Evolutionary conservation across 1,140 invertebrate species (phyloP), one percentile per base, ranked within the genome.

Genomic region (Sycophaga agraensis): DNA sequence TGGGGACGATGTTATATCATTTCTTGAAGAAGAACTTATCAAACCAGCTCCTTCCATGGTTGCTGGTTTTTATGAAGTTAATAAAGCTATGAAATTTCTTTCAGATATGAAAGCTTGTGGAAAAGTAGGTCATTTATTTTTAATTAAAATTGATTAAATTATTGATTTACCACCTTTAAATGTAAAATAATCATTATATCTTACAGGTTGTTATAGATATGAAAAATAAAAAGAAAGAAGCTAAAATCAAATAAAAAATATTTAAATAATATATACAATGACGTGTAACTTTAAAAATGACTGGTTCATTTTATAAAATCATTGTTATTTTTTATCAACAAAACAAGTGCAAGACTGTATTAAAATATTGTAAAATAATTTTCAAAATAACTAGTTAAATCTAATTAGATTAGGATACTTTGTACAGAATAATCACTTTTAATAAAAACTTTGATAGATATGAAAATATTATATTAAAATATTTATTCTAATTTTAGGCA

Each of bases 1-100:
- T 1, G 77, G 74, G 16, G 69, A 78, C n/a, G 74, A 78, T 21
- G 55, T 76, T 22, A 68, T 79, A 53, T 64, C 72, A 60, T 77
- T 77, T 35, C 70, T 74, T 4, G 76, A 78, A 50, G 75, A 79
- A 26, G 73, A 73, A 8, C 68, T 78, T 14, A 75, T 79, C 35
- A 73, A 58, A 22, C 76, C 77, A 11, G 66, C 62, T n/a, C 63
- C 43, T 48, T 72, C 64, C 0, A 43, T 77, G 28, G 67, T 68
- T 43, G 63, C 67, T 40, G 75, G 73, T 7, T 56, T 79, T 12
- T 57, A 72, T 34, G 68, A 71, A 51, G 59, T 79, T 17, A 78
- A 77, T 19, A 70, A 76, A 11, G 77, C 74, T 0, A 45, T 75
- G 16, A 59, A 66, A 56, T 72, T 68, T 31, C 60, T 73, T 46